Conservation (phyloP, 2,888 invertebrate species). For the Allolobophora icterica region DNA sequence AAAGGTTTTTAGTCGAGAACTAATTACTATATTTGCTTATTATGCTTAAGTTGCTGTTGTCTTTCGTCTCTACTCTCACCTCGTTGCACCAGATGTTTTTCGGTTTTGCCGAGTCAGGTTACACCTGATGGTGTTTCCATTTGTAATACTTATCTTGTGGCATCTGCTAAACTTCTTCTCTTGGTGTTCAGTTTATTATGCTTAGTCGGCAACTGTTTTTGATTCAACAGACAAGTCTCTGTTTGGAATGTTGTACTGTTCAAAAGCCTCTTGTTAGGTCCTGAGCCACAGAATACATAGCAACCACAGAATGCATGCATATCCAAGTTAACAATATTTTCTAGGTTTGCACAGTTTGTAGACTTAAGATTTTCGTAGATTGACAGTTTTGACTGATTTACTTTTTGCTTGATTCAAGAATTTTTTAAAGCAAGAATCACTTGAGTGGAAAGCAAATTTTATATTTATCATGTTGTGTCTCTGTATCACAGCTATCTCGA, state of each 20-base stretch:
- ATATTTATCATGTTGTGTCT: background rate
- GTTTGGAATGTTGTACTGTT: background rate
- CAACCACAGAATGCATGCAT: too few species aligned
- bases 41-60: background rate
- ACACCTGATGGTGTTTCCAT: background rate
- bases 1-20: too few species aligned
- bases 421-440: background rate
- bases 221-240: background rate
- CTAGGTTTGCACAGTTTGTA: background rate
- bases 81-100: background rate
- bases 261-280: background rate
- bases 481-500: conserved; percentile 71
- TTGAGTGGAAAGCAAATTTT: background rate
- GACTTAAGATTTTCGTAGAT: background rate
- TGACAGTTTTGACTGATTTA: background rate
- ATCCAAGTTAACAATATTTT: background rate
- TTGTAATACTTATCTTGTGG: background rate
- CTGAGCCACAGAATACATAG: background rate
- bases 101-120: background rate
- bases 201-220: background rate
- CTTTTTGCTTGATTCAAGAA: background rate
- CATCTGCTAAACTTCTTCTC: background rate
- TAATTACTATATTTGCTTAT: background rate
- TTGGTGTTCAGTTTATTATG: background rate
- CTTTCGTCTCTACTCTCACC: background rate